phyloP scores from a whole-genome alignment of 1,140 invertebrate genomes.

The Mizuhopecten yessoensis region DNA sequence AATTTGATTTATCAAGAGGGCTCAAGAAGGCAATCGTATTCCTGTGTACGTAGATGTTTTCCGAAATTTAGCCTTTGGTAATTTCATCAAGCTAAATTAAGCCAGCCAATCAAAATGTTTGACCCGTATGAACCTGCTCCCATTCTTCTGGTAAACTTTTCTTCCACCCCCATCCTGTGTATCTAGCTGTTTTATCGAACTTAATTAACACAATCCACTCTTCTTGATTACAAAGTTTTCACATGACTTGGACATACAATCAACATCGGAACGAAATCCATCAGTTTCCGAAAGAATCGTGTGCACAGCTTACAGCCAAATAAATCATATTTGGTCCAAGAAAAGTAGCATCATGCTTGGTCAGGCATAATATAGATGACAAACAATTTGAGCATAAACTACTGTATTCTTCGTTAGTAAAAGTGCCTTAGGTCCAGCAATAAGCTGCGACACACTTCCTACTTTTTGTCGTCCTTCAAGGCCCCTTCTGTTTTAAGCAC shows the following conservation, averaged over 20 bases:
- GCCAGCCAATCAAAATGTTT: background rate
- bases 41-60: background rate
- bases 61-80: background rate
- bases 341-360: background rate
- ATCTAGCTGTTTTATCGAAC: background rate
- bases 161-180: background rate
- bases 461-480: too few species aligned
- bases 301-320: background rate
- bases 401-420: background rate
- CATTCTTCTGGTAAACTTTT: background rate
- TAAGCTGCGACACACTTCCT: too few species aligned
- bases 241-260: background rate
- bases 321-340: slow-evolving; percentile 10
- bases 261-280: background rate
- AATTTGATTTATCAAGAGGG: too few species aligned
- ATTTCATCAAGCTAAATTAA: too few species aligned
- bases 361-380: background rate
- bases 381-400: slow-evolving; percentile 15
- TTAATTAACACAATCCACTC: background rate
- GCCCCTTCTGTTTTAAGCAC: too few species aligned
- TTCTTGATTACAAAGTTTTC: background rate
- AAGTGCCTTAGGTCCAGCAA: background rate
- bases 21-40: too few species aligned
- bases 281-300: background rate
- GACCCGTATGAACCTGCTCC: background rate